Conservation (phyloP, 2,797 vertebrate species). For the Coranthus polyacanthus region DNA sequence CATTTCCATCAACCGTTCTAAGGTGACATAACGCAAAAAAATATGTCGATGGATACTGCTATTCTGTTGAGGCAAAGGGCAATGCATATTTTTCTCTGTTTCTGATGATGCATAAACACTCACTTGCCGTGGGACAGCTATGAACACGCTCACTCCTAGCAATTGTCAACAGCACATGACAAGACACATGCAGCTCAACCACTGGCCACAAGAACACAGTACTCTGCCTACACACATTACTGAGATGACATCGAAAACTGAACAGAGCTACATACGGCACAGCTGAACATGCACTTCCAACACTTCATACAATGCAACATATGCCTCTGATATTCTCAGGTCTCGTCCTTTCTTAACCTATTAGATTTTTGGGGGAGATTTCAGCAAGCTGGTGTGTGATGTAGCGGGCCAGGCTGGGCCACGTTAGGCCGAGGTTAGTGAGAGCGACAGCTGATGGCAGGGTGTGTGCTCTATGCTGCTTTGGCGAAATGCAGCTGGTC, state of each 20-base stretch:
- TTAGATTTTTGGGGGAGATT: conserved; percentile 38
- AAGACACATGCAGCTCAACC: conserved; percentile 61
- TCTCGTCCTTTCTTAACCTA: not conserved
- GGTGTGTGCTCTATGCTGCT: conserved; percentile 71
- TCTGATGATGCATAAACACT: no score
- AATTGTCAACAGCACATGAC: conserved; percentile 76
- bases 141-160: conserved; percentile 49
- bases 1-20: no score
- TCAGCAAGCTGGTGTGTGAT: conserved; percentile 32
- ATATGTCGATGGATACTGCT: no score
- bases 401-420: conserved; percentile 26
- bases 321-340: not conserved
- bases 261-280: not conserved
- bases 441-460: conserved; percentile 83
- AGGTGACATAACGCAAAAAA: no score
- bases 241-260: conserved; percentile 11
- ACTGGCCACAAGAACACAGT: conserved; percentile 49
- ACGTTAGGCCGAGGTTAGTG: conserved; percentile 68
- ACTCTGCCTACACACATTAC: conserved; percentile 30
- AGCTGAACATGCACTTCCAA: not conserved
- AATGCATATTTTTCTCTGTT: no score
- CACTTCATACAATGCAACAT: not conserved
- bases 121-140: conserved; percentile 56
- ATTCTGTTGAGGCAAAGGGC: no score
- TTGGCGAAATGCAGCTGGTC: conserved; percentile 75